These are phyloP conservation scores for Cuniculus paca DNA, from an alignment of 2,797 vertebrate genomes.

Conservation along the genomic window DNA sequence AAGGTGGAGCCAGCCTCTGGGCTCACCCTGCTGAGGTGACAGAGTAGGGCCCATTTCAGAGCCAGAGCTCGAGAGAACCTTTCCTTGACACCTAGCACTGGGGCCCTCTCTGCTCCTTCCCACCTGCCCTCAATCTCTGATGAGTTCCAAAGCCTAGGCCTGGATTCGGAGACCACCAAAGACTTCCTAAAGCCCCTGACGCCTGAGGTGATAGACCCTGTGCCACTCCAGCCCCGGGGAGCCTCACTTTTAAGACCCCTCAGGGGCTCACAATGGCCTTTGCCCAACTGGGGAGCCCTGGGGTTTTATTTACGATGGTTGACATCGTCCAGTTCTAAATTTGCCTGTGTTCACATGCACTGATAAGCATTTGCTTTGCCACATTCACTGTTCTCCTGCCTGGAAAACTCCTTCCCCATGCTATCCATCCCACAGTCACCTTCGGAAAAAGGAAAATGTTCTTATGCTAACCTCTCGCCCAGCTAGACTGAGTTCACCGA, in stretches of 20 bases:
- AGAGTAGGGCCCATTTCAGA: not conserved
- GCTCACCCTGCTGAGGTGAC: not conserved
- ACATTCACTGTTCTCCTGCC: not conserved
- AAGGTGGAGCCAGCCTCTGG: not conserved
- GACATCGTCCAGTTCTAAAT: not conserved
- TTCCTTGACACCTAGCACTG: not conserved
- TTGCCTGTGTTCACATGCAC: not conserved
- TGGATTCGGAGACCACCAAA: not conserved
- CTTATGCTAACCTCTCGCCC: not conserved
- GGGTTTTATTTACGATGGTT: not conserved
- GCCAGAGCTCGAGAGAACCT: not conserved
- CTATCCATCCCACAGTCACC: not conserved
- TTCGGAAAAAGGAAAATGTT: not conserved
- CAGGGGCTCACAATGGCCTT: not conserved
- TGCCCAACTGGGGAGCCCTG: not conserved
- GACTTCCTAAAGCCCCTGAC: not conserved
- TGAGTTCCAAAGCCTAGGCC: not conserved
- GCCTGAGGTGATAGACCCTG: not conserved
- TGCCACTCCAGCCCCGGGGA: not conserved
- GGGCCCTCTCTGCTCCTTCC: not conserved
- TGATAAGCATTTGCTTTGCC: not conserved
- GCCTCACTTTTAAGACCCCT: not conserved
- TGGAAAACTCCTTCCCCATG: not conserved
- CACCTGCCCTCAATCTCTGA: not conserved
- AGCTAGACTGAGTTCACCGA: not conserved